A percentile compares a stretch with the other conserved stretches of the same genome.
phyloP scores from a whole-genome alignment of 2,888 invertebrate genomes.

The Actias luna region DNA sequence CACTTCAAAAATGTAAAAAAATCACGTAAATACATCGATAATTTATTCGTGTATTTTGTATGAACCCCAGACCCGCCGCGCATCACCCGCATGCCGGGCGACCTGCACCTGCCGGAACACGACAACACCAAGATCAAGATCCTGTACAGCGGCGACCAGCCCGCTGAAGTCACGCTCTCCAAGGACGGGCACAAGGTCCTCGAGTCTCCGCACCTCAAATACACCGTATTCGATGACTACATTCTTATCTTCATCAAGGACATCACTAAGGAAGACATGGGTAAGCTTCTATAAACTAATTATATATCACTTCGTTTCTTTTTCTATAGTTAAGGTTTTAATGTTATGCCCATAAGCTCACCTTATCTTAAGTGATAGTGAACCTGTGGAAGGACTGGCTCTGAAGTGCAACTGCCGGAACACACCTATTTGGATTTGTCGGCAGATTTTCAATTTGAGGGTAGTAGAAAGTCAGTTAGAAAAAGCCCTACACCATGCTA shows the following conservation, averaged over 20 bases:
- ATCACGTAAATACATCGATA: background rate
- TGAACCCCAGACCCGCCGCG: constrained; percentile 89
- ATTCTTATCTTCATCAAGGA: constrained; percentile 97
- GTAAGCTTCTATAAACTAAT: constrained; percentile 54
- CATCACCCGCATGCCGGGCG: constrained; percentile 94
- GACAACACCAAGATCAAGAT: constrained; percentile 99
- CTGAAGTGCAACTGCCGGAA: too few relatives aligned
- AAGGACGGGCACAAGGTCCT: constrained; percentile 90
- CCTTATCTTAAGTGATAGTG: too few relatives aligned
- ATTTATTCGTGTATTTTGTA: background rate
- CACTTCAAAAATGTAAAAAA: too few relatives aligned
- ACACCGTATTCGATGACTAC: constrained; percentile 97
- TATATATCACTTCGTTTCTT: background rate
- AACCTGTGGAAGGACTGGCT: too few relatives aligned
- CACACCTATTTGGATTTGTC: too few relatives aligned
- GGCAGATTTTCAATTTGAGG: too few relatives aligned
- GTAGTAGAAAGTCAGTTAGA: too few relatives aligned
- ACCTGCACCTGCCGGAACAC: constrained; percentile 94
- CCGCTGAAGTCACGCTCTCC: constrained; percentile 92
- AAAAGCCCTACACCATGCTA: too few relatives aligned
- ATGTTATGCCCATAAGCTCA: too few relatives aligned
- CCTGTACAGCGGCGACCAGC: constrained; percentile 97
- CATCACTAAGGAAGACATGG: constrained; percentile 94
- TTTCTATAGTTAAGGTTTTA: background rate
- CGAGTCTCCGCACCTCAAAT: constrained; percentile 90